Percentiles rank a stretch among this genome's conserved stretches.
Conservation (phyloP, 2,888 invertebrate genomes). For the Andrena trimmerana region DNA sequence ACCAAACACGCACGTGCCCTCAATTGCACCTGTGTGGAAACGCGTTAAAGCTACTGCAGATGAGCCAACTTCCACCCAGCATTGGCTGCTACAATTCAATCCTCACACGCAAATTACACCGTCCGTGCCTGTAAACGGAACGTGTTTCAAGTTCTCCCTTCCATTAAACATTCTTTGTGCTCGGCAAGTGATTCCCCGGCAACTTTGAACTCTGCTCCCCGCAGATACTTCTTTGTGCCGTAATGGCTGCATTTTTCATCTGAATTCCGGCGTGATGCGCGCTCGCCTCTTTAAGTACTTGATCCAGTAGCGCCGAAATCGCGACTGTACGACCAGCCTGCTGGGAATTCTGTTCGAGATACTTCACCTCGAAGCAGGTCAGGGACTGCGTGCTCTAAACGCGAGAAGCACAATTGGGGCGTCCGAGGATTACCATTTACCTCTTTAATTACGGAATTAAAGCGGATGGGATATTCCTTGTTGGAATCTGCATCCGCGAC, state of each 20-base stretch:
- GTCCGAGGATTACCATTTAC: slow-evolving; percentile 61
- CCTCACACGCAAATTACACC: not conserved
- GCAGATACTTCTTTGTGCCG: not conserved
- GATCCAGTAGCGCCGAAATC: slow-evolving; percentile 59
- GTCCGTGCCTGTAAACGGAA: not conserved
- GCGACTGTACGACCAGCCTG: slow-evolving; percentile 43
- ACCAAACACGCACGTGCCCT: not conserved
- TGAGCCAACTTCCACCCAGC: slow-evolving; percentile 2
- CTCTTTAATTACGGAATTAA: slow-evolving; percentile 65
- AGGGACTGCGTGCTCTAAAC: slow-evolving; percentile 58
- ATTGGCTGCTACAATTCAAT: not conserved
- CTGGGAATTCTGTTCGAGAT: slow-evolving; percentile 50
- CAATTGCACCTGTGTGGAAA: not conserved
- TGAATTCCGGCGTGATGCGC: slow-evolving; percentile 10
- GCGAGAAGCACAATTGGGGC: slow-evolving; percentile 60
- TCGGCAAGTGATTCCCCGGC: not conserved
- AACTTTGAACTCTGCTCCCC: slow-evolving; percentile 9
- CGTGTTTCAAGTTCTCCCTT: not conserved
- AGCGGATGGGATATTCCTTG: slow-evolving; percentile 47
- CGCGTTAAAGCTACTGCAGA: not conserved
- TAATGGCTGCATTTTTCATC: not conserved
- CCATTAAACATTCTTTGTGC: not conserved
- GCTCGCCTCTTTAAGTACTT: slow-evolving; percentile 52
- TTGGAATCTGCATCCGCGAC: not conserved
- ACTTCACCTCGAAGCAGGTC: slow-evolving; percentile 57